These are phyloP conservation scores for Chinchilla lanigera DNA, from an alignment of 2,113 vertebrate species.

Conservation along the genomic window DNA sequence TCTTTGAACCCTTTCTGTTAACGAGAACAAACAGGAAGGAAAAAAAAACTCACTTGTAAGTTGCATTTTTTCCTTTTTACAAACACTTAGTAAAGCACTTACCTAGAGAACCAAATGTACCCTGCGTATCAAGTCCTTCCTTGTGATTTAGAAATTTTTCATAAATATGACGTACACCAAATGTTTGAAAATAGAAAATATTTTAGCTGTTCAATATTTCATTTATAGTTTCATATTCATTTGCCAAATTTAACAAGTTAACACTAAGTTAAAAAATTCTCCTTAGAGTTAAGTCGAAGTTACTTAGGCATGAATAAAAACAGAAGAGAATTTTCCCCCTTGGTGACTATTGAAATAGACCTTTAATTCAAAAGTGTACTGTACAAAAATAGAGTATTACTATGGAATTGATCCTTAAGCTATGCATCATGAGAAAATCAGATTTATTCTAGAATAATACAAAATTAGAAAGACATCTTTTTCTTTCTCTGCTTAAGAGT, in stretches of 20 bases:
- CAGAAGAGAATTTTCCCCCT: background rate
- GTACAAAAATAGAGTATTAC: conserved; percentile 38
- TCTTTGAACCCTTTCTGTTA: conserved; percentile 99
- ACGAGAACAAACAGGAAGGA: conserved; percentile 91
- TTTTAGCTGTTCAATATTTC: conserved; percentile 36
- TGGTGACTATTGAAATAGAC: conserved; percentile 41
- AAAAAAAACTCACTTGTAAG: conserved; percentile 91
- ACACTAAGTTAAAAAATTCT: conserved; percentile 50
- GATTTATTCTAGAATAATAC: conserved; percentile 65
- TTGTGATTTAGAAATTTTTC: conserved; percentile 82
- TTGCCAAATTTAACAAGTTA: conserved; percentile 67
- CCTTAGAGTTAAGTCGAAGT: conserved; percentile 44
- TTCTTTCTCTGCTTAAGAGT: background rate
- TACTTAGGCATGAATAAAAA: conserved; percentile 28
- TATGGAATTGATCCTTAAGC: conserved; percentile 58
- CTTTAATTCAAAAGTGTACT: conserved; percentile 62
- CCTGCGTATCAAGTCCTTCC: conserved; percentile 69
- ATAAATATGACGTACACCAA: conserved; percentile 72
- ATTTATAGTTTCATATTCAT: conserved; percentile 71
- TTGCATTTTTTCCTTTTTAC: conserved; percentile 89
- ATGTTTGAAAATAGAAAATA: conserved; percentile 76
- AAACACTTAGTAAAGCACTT: conserved; percentile 92
- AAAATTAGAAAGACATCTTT: conserved; percentile 35
- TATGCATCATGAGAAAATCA: conserved; percentile 56
- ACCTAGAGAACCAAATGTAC: conserved; percentile 88